Evolutionary conservation across 1,140 invertebrate genomes (phyloP).

Genomic region (Calephelis nemesis): DNA sequence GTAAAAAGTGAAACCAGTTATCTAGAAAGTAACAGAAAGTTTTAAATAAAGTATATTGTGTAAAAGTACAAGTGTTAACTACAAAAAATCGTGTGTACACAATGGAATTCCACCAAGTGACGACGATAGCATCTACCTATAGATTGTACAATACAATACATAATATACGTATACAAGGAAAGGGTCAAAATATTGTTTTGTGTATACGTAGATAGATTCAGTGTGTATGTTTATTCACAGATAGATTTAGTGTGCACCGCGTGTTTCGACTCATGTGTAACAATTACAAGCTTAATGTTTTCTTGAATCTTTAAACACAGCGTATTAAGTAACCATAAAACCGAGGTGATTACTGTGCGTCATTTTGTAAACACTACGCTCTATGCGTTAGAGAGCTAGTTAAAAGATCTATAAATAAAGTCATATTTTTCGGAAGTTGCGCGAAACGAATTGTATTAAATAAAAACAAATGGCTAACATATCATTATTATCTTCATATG

Average conservation of each 20-base stretch:
- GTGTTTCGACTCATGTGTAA: slow-evolving; percentile 11
- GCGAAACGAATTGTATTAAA: neutral
- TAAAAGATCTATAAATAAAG: slow-evolving; percentile 2
- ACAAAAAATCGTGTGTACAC: too few relatives aligned
- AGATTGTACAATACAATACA: too few relatives aligned
- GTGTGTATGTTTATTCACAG: neutral
- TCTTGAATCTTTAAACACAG: slow-evolving; percentile 16
- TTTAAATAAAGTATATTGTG: too few relatives aligned
- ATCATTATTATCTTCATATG: too few relatives aligned
- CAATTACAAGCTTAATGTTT: slow-evolving; percentile 17
- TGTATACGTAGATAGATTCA: too few relatives aligned
- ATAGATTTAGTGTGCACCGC: neutral
- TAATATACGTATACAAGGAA: too few relatives aligned
- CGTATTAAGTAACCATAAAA: slow-evolving; percentile 17
- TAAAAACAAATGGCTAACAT: neutral
- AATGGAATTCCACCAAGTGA: too few relatives aligned
- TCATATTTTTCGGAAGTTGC: slow-evolving; percentile 11
- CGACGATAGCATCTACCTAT: too few relatives aligned
- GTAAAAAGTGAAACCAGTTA: too few relatives aligned
- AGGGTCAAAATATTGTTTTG: too few relatives aligned
- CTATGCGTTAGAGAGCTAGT: neutral
- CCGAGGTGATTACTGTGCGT: neutral
- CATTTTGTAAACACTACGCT: slow-evolving; percentile 5
- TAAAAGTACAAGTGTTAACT: too few relatives aligned
- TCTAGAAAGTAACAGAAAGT: too few relatives aligned